Percentiles rank a stretch among this genome's conserved stretches.
Evolutionary conservation across 53 echinoderm and acorn worm species (phyloP).

Genomic region (Echinometra lucunter): DNA sequence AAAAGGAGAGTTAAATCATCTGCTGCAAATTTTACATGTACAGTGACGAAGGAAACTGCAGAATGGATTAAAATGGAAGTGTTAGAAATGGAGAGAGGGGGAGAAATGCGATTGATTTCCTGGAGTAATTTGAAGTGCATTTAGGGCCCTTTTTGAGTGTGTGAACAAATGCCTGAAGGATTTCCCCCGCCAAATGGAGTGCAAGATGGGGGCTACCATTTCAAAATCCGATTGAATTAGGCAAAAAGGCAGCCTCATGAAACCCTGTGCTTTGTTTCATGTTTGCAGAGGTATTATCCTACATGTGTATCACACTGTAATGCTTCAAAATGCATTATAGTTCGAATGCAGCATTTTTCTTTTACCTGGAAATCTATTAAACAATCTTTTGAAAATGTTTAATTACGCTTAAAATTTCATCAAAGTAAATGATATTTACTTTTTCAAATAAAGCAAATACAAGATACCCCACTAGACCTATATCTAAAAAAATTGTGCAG

Average conservation of each 20-base stretch:
- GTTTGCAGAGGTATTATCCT: neutral
- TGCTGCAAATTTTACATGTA: neutral
- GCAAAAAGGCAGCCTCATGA: neutral
- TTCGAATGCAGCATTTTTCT: neutral
- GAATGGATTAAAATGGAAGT: constrained; percentile 35
- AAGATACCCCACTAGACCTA: too few relatives aligned
- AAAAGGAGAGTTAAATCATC: neutral
- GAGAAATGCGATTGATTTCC: constrained; percentile 34
- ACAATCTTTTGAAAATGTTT: neutral
- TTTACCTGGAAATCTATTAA: neutral
- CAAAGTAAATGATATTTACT: too few relatives aligned
- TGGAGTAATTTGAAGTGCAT: constrained; percentile 55
- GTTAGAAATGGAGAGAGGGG: constrained; percentile 6
- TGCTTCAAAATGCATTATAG: too few relatives aligned
- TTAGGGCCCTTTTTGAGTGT: constrained; percentile 29
- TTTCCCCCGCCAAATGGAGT: constrained; percentile 25
- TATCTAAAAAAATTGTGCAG: neutral
- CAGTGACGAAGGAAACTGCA: neutral
- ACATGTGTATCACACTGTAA: neutral
- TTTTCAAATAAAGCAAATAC: neutral
- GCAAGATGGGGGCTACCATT: constrained; percentile 1
- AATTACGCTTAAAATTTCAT: neutral
- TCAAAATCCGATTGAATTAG: constrained; percentile 8
- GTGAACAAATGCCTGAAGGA: neutral
- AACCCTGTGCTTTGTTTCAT: constrained; percentile 6